Base-by-base conservation (phyloP, 2,888 invertebrate genomes). In the Drepana falcataria region DNA sequence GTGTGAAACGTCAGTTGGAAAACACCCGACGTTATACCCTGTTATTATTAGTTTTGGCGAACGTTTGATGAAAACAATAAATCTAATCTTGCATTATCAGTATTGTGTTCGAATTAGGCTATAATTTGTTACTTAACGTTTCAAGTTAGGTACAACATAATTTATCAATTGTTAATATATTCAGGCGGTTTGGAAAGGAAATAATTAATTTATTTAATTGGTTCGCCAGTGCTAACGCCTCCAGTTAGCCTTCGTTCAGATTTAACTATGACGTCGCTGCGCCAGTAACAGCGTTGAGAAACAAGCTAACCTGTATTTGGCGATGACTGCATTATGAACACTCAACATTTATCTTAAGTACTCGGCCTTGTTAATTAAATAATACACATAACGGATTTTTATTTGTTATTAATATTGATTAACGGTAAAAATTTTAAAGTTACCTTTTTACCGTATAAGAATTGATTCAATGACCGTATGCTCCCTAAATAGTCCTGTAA, bases 121-220 rank as follows among this genome's bases (percentile, higher is more conserved):
- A 41, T 51, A 41, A 51, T 51, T 51, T 34, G 51, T 51, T 40
- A 51, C 21, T 40, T 51, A 55, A 55, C 51, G 49, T 58, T 56
- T 59, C 55, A 62, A 57, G 58, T 56, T 55, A 1, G 21, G 21
- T 21, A 56, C 56, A 57, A 61, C 58, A 55, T 49, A 44, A 44
- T 44, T 44, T 9, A 44, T 44, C 44, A 44, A 44, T 44, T 44
- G 66, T 64, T 73, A 69, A 79, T 79, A 62, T 71, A 77, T 77
- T 74, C 74, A 77, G 75, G 75, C 77, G 68, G 75, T 83, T 86
- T 85, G 71, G 88, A 89, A 88, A 87, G 87, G 86, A 86, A 84
- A 87, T 86, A 85, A 85, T 84, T 85, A 87, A 85, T 85, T 83
- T 76, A 81, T 79, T 82, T 84, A 85, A 86, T 87, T 85, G 82